Evolutionary conservation across 2,113 vertebrate genomes (phyloP).

Genomic region (Ptyas mucosa): DNA sequence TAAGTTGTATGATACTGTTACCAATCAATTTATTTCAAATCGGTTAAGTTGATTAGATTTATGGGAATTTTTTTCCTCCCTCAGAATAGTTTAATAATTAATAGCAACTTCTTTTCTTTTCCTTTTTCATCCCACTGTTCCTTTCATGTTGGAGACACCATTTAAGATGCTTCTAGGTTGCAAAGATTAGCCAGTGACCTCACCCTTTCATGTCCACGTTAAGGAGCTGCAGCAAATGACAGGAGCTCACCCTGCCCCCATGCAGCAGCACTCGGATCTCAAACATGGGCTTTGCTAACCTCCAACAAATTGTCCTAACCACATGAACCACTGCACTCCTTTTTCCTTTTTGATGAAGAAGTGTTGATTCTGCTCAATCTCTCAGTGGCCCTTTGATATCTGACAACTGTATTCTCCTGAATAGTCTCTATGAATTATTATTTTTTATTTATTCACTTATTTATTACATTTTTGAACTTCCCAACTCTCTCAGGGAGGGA

Average conservation of each 20-base stretch:
- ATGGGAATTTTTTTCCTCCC: slow-evolving; percentile 36
- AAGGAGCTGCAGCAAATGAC: not conserved
- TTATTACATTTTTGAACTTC: not conserved
- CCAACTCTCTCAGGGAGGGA: not conserved
- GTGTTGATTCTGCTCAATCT: not conserved
- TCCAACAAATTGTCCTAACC: not conserved
- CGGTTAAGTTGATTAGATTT: slow-evolving; percentile 38
- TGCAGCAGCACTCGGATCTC: not conserved
- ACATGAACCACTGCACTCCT: not conserved
- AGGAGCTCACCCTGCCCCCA: not conserved
- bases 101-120: slow-evolving; percentile 26
- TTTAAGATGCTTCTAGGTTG: not conserved
- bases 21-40: slow-evolving; percentile 31
- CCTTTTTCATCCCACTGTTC: not conserved
- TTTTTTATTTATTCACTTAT: not conserved
- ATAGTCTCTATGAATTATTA: not conserved
- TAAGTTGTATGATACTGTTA: slow-evolving; percentile 30
- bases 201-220: not conserved
- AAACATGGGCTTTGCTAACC: not conserved
- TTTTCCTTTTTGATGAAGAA: not conserved
- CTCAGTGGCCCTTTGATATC: not conserved
- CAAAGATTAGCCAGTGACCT: not conserved
- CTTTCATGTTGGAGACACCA: not conserved
- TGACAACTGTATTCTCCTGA: not conserved
- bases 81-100: slow-evolving; percentile 36